Base-by-base conservation (phyloP, 2,797 vertebrate species). In the Knipowitschia caucasica region DNA sequence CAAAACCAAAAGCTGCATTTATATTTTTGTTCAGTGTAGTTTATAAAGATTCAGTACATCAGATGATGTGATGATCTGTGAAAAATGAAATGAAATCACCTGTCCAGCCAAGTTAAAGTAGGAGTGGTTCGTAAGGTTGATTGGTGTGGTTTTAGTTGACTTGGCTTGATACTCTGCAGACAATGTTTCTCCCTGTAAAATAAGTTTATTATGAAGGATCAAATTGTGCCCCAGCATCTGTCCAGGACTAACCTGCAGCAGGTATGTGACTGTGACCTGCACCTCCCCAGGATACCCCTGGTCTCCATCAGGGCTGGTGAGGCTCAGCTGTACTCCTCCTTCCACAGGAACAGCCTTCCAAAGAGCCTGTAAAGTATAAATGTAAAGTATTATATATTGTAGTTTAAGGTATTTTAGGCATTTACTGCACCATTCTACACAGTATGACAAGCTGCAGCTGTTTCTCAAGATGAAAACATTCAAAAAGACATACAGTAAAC, bases 31-130 rank as follows among this genome's bases (percentile, higher is more conserved):
- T n/a, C n/a, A n/a, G n/a, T n/a, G n/a, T n/a, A n/a, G n/a, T n/a
- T n/a, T n/a, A n/a, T n/a, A n/a, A n/a, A n/a, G n/a, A n/a, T n/a
- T n/a, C n/a, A n/a, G n/a, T n/a, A n/a, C n/a, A n/a, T n/a, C n/a
- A n/a, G n/a, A n/a, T n/a, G n/a, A n/a, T n/a, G n/a, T n/a, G n/a
- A n/a, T n/a, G n/a, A n/a, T n/a, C n/a, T n/a, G n/a, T n/a, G n/a
- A n/a, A n/a, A n/a, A n/a, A n/a, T n/a, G n/a, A n/a, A n/a, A n/a
- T n/a, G 14, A 0, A 6, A 81, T 84, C 77, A 97, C 96, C 86
- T 96, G 93, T 71, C 95, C 94, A 14, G 91, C 90, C 24, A 99
- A 83, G 83, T 98, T 99, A 80, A 99, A 98, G 71, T 98, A 99
- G 0, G 94, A 79, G 1, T 99, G 96, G 79, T 98, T 99, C 56